These are phyloP conservation scores for Trachemys scripta DNA, from an alignment of 2,113 vertebrate genomes.

Conservation along the genomic window DNA sequence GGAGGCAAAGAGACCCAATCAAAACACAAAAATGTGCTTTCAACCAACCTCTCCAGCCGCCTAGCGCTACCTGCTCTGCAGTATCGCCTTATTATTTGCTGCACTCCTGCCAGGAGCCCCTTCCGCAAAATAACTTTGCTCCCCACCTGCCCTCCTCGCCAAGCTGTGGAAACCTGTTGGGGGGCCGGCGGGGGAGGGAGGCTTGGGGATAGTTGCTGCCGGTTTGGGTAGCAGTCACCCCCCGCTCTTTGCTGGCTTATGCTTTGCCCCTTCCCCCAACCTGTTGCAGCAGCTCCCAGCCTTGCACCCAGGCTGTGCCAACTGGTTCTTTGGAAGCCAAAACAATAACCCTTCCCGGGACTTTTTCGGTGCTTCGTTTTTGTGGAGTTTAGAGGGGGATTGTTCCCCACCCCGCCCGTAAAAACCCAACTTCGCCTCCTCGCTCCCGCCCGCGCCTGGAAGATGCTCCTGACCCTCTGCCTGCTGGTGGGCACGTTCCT, in stretches of 20 bases:
- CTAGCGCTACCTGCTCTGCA: background rate
- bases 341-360: no score
- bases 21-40: constrained; percentile 63
- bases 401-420: background rate
- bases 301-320: background rate
- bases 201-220: background rate
- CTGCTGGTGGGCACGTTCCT: constrained; percentile 86
- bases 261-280: background rate
- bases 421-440: background rate
- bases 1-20: constrained; percentile 50
- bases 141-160: constrained; percentile 30
- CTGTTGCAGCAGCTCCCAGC: background rate
- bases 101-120: background rate
- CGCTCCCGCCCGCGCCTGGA: constrained; percentile 22
- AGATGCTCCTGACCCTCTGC: constrained; percentile 83
- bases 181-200: background rate
- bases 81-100: background rate
- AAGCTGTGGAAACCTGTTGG: constrained; percentile 3
- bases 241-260: no score
- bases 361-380: background rate
- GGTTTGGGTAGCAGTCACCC: background rate
- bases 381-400: background rate
- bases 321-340: background rate
- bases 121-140: background rate
- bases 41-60: background rate